Evolutionary conservation across 2,113 vertebrate species (phyloP).

Genomic region (Sprattus sprattus): DNA sequence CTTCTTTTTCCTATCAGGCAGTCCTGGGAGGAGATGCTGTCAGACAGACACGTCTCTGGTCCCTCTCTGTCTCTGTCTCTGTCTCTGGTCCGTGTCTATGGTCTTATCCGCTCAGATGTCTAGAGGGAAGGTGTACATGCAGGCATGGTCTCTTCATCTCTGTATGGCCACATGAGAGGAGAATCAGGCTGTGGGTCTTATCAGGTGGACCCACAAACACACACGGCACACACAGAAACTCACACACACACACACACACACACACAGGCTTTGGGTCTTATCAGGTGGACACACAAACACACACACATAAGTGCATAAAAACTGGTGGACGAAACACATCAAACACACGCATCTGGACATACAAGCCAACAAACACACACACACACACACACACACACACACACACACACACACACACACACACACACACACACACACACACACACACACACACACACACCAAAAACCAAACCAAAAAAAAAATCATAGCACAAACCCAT

Average conservation of each 20-base stretch:
- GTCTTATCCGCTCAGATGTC: conserved; percentile 14
- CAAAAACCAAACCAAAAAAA: neutral
- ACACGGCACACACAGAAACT: no score
- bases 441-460: neutral
- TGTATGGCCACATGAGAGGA: neutral
- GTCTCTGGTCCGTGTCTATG: neutral
- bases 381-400: neutral
- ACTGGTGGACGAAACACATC: neutral
- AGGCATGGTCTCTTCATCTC: conserved; percentile 10
- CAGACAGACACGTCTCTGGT: no score
- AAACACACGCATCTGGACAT: neutral
- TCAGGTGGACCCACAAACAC: no score
- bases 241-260: neutral
- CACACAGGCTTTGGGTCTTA: neutral
- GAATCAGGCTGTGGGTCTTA: no score
- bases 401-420: neutral
- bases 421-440: neutral
- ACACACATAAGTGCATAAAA: neutral
- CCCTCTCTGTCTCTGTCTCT: no score
- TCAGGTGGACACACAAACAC: neutral
- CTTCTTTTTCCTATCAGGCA: no score
- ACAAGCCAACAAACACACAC: neutral
- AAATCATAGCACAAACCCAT: no score
- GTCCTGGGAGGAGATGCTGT: no score
- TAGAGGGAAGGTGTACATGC: neutral